Base-by-base conservation (phyloP, 1,140 invertebrate species). In the Papilio polyxenes region DNA sequence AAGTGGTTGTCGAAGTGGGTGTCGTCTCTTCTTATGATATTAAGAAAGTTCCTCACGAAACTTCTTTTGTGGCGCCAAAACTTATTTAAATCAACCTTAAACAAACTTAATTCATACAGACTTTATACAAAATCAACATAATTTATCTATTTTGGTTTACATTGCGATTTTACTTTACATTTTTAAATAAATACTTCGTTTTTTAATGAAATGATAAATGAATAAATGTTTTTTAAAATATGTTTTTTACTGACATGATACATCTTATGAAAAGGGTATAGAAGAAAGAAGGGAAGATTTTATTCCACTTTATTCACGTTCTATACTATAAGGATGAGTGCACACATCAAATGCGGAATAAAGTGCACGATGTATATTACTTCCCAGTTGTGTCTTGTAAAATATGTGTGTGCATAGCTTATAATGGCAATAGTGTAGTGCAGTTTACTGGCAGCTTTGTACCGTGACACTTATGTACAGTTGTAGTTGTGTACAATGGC, bases 11-110 rank as follows among this genome's bases (percentile, higher is more conserved):
- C 62, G 23, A 2, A 40, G 40, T 6, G 9, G 62, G 62, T 65
- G 62, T 65, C 62, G 62, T 15, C 13, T 17, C 13, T 72, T 40
- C 23, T 37, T 37, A 37, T 31, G 65, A 72, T 72, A 72, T 72
- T 72, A 72, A 72, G 13, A 72, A 72, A 72, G 65, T 72, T 72
- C 11, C 4, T 72, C 2, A 37, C 40, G n/a, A 72, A 72, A 72
- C 13, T 40, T 37, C 37, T 37, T 72, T 40, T 72, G 65, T 37
- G 62, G 13, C 62, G 62, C 65, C 23, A 37, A 23, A 37, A 31
- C 65, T 17, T 72, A 72, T 72, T 72, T 72, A 72, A 72, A 72
- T 20, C n/a, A 59, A 20, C 7, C 8, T 59, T 20, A 20, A 59
- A 59, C 49, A 51, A 51, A 51, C 9, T 51, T 51, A 9, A 51